Evolutionary conservation across 2,797 vertebrate genomes (phyloP).

Genomic region (Decapterus maruadsi): DNA sequence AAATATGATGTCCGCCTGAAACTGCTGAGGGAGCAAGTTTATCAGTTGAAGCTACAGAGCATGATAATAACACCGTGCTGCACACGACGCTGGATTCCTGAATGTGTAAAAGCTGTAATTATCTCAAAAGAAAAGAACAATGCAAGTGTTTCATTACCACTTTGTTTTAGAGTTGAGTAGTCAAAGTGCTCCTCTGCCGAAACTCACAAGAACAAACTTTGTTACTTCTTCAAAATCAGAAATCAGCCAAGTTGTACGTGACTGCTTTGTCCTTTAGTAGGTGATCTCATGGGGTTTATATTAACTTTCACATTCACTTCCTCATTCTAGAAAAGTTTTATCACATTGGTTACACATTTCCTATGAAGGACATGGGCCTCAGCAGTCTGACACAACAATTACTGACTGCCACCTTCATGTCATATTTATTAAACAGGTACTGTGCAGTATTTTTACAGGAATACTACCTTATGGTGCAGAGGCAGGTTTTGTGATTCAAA

Average conservation of each 20-base stretch:
- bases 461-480: not conserved
- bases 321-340: constrained; percentile 31
- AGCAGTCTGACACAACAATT: not conserved
- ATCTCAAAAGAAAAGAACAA: constrained; percentile 75
- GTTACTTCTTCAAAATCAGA: constrained; percentile 14
- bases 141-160: constrained; percentile 67
- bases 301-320: constrained; percentile 73
- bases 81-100: constrained; percentile 63
- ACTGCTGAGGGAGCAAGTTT: constrained; percentile 72
- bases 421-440: not conserved
- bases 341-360: constrained; percentile 26
- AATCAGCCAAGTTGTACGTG: constrained; percentile 43
- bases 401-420: not conserved
- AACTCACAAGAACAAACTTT: constrained; percentile 25
- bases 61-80: constrained; percentile 69
- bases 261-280: constrained; percentile 62
- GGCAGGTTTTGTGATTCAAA: not conserved
- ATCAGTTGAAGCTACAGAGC: constrained; percentile 62
- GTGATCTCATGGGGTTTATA: constrained; percentile 53
- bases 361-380: not conserved
- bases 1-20: constrained; percentile 63
- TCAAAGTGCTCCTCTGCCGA: constrained; percentile 26
- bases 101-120: constrained; percentile 79
- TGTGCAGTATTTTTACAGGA: too few relatives aligned
- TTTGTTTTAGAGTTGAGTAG: constrained; percentile 54